Evolutionary conservation across 2,797 vertebrate species (phyloP).

Genomic region (Allobates femoralis): DNA sequence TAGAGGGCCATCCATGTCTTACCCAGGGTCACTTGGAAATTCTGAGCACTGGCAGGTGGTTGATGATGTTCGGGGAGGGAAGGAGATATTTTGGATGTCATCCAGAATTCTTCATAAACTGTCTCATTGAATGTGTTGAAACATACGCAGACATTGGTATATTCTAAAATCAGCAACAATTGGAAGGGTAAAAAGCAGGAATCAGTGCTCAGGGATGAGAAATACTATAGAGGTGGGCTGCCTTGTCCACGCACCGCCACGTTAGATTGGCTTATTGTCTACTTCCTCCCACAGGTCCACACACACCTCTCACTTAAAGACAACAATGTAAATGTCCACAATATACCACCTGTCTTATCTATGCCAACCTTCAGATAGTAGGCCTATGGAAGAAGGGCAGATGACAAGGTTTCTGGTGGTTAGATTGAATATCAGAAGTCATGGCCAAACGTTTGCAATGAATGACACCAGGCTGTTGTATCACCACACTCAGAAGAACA

Average conservation of each 20-base stretch:
- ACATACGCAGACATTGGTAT: not conserved
- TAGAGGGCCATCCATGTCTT: slow-evolving; percentile 18
- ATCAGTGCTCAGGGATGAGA: not conserved
- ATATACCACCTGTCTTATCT: too few species aligned
- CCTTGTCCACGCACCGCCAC: not conserved
- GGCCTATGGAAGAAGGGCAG: too few species aligned
- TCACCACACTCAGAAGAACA: too few species aligned
- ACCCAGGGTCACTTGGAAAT: slow-evolving; percentile 47
- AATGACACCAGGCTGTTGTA: too few species aligned
- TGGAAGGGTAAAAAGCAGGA: not conserved
- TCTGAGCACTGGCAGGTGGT: slow-evolving; percentile 44
- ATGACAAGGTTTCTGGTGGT: too few species aligned
- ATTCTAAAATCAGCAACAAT: not conserved
- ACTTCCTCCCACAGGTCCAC: not conserved
- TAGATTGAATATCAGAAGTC: too few species aligned
- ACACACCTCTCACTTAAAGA: not conserved
- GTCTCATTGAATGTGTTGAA: not conserved
- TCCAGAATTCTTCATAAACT: slow-evolving; percentile 34
- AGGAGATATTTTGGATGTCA: slow-evolving; percentile 15
- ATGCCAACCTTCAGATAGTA: too few species aligned
- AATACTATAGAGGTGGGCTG: not conserved
- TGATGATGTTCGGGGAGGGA: not conserved
- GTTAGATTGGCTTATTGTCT: not conserved
- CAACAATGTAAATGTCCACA: not conserved
- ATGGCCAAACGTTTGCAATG: too few species aligned